A percentile compares a stretch with the other conserved stretches of the same genome.
phyloP scores from a whole-genome alignment of 1,140 invertebrate species.

The Colletes gigas region DNA sequence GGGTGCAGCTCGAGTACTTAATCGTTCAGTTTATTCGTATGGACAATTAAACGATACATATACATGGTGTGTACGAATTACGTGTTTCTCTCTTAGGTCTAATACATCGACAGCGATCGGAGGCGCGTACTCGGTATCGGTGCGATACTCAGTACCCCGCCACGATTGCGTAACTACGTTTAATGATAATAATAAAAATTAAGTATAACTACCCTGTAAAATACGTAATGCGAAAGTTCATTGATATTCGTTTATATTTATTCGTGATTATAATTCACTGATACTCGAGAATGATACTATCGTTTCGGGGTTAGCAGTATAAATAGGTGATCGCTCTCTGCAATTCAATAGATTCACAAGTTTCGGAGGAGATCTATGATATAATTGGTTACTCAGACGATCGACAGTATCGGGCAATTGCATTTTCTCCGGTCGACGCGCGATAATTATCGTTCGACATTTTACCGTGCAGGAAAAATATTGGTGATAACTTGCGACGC shows the following conservation, averaged over 20 bases:
- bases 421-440: conserved; percentile 31
- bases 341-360: conserved; percentile 58
- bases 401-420: conserved; percentile 48
- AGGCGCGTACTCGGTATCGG: conserved; percentile 59
- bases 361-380: conserved; percentile 45
- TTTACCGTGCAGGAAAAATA: conserved; percentile 26
- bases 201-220: conserved; percentile 77
- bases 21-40: conserved; percentile 76
- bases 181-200: conserved; percentile 71
- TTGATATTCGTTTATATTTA: conserved; percentile 69
- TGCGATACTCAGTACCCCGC: conserved; percentile 40
- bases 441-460: conserved; percentile 16
- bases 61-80: conserved; percentile 78
- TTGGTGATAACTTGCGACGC: conserved; percentile 6
- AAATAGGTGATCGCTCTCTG: conserved; percentile 64
- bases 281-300: conserved; percentile 70
- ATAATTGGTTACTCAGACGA: conserved; percentile 42
- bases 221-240: conserved; percentile 75
- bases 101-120: conserved; percentile 75
- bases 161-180: conserved; percentile 69
- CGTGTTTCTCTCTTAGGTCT: conserved; percentile 75
- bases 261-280: conserved; percentile 65
- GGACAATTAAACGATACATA: conserved; percentile 79
- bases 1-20: conserved; percentile 61
- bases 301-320: conserved; percentile 67